phyloP scores from a whole-genome alignment of 1,140 invertebrate genomes.

The Macrosteles quadrilineatus region DNA sequence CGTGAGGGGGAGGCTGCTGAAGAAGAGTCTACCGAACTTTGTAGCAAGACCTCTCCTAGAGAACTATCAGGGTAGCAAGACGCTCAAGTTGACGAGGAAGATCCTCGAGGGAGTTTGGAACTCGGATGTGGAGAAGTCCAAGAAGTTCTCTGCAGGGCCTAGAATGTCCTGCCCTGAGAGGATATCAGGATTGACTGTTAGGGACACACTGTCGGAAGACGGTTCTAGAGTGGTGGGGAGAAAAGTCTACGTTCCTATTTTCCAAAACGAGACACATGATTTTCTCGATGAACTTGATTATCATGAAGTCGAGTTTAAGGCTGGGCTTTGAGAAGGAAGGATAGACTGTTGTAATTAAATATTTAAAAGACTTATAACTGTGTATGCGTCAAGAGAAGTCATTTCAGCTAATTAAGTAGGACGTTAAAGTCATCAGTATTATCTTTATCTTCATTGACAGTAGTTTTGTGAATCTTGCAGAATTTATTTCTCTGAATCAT shows the following conservation, averaged over 20 bases:
- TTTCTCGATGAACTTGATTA: slow-evolving; percentile 2
- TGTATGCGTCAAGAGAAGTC: neutral
- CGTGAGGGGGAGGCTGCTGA: neutral
- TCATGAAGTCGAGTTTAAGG: neutral
- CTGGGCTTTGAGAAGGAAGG: neutral
- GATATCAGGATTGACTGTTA: neutral
- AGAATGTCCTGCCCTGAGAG: neutral
- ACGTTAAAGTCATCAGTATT: too few relatives aligned
- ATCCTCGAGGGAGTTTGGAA: neutral
- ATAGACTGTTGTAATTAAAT: neutral
- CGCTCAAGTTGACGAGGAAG: neutral
- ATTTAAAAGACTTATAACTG: neutral
- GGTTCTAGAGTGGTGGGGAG: neutral
- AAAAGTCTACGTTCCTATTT: neutral
- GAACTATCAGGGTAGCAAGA: neutral
- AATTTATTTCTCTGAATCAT: too few relatives aligned
- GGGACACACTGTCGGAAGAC: neutral
- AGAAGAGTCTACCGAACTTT: neutral
- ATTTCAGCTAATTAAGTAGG: too few relatives aligned
- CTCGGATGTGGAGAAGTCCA: neutral
- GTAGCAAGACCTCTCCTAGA: neutral
- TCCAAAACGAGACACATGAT: slow-evolving; percentile 5
- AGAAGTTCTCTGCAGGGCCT: neutral
- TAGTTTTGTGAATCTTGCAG: too few relatives aligned
- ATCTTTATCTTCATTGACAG: too few relatives aligned